Percentiles rank a stretch among this genome's conserved stretches.
Conservation (phyloP, 1,140 invertebrate genomes). For the Oncopodura yosiiana region DNA sequence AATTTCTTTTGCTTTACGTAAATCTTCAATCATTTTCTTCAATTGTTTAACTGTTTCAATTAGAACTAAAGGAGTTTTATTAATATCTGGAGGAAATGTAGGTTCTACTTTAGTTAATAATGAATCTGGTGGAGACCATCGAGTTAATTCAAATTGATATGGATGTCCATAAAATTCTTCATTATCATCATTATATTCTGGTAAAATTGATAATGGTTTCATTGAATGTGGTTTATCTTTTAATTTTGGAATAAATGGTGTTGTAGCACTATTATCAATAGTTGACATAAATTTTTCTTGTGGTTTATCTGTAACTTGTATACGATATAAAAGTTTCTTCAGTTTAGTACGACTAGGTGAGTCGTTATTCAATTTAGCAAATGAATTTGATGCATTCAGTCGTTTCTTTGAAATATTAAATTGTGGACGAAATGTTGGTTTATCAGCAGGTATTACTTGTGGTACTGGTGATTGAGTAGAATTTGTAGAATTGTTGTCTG, state of each 20-base stretch:
- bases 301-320: conserved; percentile 49
- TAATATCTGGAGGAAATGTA: conserved; percentile 42
- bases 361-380: conserved; percentile 13
- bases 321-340: conserved; percentile 18
- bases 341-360: conserved; percentile 20
- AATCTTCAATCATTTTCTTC: conserved; percentile 52
- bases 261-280: conserved; percentile 63
- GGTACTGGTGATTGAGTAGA: conserved; percentile 21
- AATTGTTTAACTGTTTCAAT: conserved; percentile 59
- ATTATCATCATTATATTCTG: conserved; percentile 54
- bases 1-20: conserved; percentile 58
- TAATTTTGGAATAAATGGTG: conserved; percentile 73
- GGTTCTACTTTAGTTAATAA: conserved; percentile 43
- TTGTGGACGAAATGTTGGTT: conserved; percentile 33
- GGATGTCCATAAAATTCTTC: conserved; percentile 62
- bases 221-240: conserved; percentile 79
- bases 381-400: conserved; percentile 5
- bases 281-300: conserved; percentile 75
- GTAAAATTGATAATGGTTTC: conserved; percentile 62
- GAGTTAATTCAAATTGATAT: conserved; percentile 75
- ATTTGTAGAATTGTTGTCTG: conserved; percentile 36
- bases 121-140: conserved; percentile 48
- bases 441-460: conserved; percentile 48
- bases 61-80: conserved; percentile 55
- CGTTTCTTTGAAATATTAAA: conserved; percentile 1